These are phyloP conservation scores for Cantharis nigra DNA, from an alignment of 2,888 invertebrate species.

Conservation along the genomic window DNA sequence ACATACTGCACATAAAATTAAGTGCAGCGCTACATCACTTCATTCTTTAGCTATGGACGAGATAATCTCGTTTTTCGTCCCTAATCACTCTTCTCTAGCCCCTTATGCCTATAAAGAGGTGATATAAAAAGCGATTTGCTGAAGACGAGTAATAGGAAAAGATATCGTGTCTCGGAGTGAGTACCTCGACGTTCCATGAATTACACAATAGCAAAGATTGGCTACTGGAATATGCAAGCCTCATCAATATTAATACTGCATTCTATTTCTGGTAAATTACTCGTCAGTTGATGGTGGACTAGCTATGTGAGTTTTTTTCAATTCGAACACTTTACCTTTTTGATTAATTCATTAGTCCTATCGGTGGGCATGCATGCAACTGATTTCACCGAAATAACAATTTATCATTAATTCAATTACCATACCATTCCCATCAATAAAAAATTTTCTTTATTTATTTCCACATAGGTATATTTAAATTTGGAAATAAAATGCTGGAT, in stretches of 20 bases:
- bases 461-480: neutral
- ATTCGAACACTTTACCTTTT: neutral
- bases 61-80: constrained; percentile 33
- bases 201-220: constrained; percentile 53
- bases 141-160: constrained; percentile 26
- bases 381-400: neutral
- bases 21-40: constrained; percentile 32
- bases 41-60: constrained; percentile 27
- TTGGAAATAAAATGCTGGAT: neutral
- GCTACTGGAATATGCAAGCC: constrained; percentile 53
- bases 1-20: constrained; percentile 31
- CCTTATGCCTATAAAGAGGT: constrained; percentile 32
- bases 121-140: constrained; percentile 30
- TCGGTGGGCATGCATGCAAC: neutral
- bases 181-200: constrained; percentile 44
- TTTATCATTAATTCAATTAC: neutral
- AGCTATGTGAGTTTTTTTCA: neutral
- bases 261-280: constrained; percentile 34
- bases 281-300: neutral
- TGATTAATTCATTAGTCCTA: neutral
- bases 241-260: constrained; percentile 53
- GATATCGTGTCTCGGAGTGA: constrained; percentile 23
- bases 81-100: constrained; percentile 30
- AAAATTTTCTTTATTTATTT: neutral
- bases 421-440: neutral